These are phyloP conservation scores for Drosophila anomelani DNA, from an alignment of 2,888 invertebrate genomes.

Conservation along the genomic window DNA sequence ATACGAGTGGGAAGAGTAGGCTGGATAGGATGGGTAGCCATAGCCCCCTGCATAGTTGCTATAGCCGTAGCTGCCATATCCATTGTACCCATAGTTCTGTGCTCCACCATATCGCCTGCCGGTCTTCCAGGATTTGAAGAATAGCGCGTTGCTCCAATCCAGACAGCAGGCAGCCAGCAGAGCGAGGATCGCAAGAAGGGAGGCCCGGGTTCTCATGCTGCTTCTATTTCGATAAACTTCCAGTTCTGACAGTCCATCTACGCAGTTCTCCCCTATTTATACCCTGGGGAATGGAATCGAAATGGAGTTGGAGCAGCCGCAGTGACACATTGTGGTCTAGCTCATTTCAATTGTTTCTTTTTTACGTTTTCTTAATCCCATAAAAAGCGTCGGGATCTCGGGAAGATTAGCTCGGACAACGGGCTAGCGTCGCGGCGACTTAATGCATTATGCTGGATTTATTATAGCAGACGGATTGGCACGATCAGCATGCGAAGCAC, in stretches of 20 bases:
- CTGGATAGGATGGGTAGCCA: constrained; percentile 16
- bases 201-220: constrained; percentile 26
- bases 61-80: constrained; percentile 26
- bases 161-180: constrained; percentile 44
- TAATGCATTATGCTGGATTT: constrained; percentile 59
- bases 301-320: constrained; percentile 6
- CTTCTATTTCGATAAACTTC: constrained; percentile 28
- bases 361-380: constrained; percentile 32
- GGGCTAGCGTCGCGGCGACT: constrained; percentile 48
- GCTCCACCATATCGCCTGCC: constrained; percentile 22
- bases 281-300: constrained; percentile 40
- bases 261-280: constrained; percentile 65
- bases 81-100: constrained; percentile 11
- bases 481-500: constrained; percentile 61
- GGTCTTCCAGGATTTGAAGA: constrained; percentile 61
- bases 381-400: constrained; percentile 60
- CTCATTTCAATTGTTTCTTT: constrained; percentile 59
- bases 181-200: constrained; percentile 29
- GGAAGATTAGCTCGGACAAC: constrained; percentile 51
- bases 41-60: constrained; percentile 24
- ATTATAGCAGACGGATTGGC: constrained; percentile 44
- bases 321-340: constrained; percentile 70
- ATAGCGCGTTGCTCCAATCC: constrained; percentile 49
- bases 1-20: constrained; percentile 2
- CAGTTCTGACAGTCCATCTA: constrained; percentile 51